Conservation (phyloP, 2,113 vertebrate species). For the Zosterops hypoxanthus region DNA sequence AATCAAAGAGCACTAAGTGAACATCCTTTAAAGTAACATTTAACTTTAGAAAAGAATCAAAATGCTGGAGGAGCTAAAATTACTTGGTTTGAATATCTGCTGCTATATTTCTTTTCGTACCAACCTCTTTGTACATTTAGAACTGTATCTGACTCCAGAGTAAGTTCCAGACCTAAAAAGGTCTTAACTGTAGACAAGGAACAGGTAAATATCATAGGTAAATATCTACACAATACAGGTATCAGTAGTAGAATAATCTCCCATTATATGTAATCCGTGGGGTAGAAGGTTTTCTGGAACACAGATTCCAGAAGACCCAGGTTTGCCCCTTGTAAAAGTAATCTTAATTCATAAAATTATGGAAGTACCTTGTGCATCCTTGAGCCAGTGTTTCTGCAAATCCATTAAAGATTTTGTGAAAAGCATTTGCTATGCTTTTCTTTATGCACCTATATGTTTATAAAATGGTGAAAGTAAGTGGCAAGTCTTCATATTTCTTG, state of each 20-base stretch:
- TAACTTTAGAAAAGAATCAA: neutral
- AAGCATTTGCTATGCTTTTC: neutral
- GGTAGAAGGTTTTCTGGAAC: neutral
- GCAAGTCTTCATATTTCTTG: neutral
- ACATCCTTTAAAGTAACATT: neutral
- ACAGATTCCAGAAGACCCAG: accelerated
- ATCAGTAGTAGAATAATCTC: neutral
- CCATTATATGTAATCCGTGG: neutral
- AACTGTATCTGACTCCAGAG: neutral
- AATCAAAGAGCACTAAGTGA: neutral
- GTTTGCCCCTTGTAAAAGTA: neutral
- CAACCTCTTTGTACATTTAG: neutral
- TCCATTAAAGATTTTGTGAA: neutral
- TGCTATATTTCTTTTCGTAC: neutral
- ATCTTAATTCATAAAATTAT: neutral
- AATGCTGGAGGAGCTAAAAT: neutral
- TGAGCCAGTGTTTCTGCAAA: neutral
- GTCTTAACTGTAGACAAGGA: neutral
- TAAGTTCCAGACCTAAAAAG: neutral
- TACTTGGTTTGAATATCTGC: neutral
- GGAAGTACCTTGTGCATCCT: neutral
- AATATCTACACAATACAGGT: neutral
- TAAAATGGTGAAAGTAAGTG: neutral
- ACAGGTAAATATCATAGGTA: neutral
- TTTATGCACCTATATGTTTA: neutral